Evolutionary conservation across 2,113 vertebrate species (phyloP).

Genomic region (Blennius ocellaris): DNA sequence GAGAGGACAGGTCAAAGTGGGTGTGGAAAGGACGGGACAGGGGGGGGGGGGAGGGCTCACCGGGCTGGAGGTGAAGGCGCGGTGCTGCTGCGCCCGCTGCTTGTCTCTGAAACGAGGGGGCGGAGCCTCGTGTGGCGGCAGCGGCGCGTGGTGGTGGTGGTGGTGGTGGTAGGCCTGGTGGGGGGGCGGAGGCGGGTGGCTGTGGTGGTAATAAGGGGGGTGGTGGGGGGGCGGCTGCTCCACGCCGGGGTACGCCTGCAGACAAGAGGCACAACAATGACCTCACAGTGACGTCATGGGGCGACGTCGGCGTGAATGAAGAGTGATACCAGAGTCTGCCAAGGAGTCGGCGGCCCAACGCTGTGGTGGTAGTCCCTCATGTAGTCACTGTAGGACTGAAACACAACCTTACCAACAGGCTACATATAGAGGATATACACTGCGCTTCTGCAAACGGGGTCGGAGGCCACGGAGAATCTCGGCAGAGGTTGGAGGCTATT

Average conservation of each 20-base stretch:
- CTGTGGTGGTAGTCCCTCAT: constrained; percentile 97
- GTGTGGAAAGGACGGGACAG: too few species aligned
- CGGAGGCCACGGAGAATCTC: too few species aligned
- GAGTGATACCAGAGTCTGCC: constrained; percentile 93
- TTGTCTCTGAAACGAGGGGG: constrained; percentile 86
- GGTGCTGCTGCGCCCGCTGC: constrained; percentile 55
- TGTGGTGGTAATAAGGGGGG: constrained; percentile 85
- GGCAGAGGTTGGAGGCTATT: too few species aligned
- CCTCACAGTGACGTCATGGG: too few species aligned
- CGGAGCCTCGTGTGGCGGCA: constrained; percentile 83
- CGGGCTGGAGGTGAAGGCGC: constrained; percentile 71
- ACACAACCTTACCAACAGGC: constrained; percentile 17
- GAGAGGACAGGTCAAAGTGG: too few species aligned
- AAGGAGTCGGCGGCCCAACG: constrained; percentile 95
- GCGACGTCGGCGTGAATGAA: too few species aligned
- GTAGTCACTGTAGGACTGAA: constrained; percentile 98
- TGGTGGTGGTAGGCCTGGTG: constrained; percentile 86
- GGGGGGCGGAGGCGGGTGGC: constrained; percentile 87
- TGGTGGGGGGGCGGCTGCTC: constrained; percentile 95
- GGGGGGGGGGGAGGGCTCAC: constrained; percentile 42
- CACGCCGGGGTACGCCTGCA: constrained; percentile 92
- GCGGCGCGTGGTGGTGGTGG: constrained; percentile 86
- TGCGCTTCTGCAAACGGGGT: neutral
- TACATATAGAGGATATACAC: neutral
- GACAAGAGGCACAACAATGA: neutral